Base-by-base conservation (phyloP, 1,140 invertebrate genomes). In the Drosophila melanica region DNA sequence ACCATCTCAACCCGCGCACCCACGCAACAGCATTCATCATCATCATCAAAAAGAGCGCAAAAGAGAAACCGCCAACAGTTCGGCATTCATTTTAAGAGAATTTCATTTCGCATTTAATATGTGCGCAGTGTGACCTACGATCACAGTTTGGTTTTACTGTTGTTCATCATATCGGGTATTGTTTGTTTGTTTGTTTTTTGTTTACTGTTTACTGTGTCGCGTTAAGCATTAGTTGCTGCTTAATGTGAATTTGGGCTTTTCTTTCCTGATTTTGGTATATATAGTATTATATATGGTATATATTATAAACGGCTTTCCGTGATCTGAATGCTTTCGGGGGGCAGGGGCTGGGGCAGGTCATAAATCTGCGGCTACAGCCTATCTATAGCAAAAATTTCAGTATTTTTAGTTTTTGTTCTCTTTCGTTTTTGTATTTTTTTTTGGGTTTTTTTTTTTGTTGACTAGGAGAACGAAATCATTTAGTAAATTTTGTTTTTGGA, bases 391-490 rank as follows among this genome's bases (percentile, higher is more conserved):
- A 53, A 37, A 30, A 10, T 27, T 23, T 18, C 44, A 30, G 18
- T 68, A 42, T 64, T 59, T 57, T 35, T 35, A 35, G 33, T 35
- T 35, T 35, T 35, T 10, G 39, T 64, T 58, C 33, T 37, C 51
- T 39, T 57, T 50, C 6, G 27, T 39, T 57, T 45, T 42, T 54
- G 48, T 12, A 50, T 62, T 42, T n/a, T 30, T 11, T 51, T 37
- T 67, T 75, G 33, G n/a, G 20, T 55, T 54, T 48, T 12, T 55
- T 66, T 37, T 11, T 37, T 11, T 51, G 30, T 67, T 75, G 73
- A 75, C 73, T 75, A 75, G 54, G 67, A 65, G 60, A 75, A 63
- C 53, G 57, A 14, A 42, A 30, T 45, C 6, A 48, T 50, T 27
- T 33, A 11, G 18, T 18, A 23, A 27, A 10, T 30, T 57, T 30